Evolutionary conservation across 2,888 invertebrate species (phyloP), one percentile per base, ranked within the genome.

Genomic region (Euplagia quadripunctaria): DNA sequence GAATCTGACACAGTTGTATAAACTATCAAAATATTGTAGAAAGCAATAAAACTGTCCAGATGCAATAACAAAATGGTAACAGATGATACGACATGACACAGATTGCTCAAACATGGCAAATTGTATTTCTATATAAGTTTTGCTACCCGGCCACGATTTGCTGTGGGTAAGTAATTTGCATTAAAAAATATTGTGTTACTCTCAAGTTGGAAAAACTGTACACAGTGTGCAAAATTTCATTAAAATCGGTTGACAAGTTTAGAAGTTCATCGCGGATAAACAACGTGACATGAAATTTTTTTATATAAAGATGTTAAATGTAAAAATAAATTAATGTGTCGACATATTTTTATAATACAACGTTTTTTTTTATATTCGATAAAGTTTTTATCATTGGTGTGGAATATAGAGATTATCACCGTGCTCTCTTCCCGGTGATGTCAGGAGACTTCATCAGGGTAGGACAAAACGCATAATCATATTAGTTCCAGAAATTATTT

Each of bases 1-100:
- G 14, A 72, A 73, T 79, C 75, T 79, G 71, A 73, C 70, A 82
- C 73, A 72, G 42, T 69, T 68, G 72, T 70, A 55, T 49, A 49
- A 66, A 72, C 71, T n/a, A 78, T 78, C 70, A 77, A 73, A 76
- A 79, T 76, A 79, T 74, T 76, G 72, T 71, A 70, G 66, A 79
- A 74, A 75, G 68, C 65, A 78, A 83, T 83, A 79, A 81, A 85
- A 73, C 63, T 74, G 58, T n/a, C 55, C 74, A 70, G 74, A 77
- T 73, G 69, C 64, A 65, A 66, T 67, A 69, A 68, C 51, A 14
- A 68, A 71, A 74, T 55, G n/a, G 49, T 43, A 70, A 16, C 71
- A 84, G 78, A 78, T 74, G 74, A 76, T 78, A 76, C 64, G 61
- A 51, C 76, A 70, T 70, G 81, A 77, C 71, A 68, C 41, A 64